Conservation (phyloP, 1,140 invertebrate species). For the Saccostrea echinata region DNA sequence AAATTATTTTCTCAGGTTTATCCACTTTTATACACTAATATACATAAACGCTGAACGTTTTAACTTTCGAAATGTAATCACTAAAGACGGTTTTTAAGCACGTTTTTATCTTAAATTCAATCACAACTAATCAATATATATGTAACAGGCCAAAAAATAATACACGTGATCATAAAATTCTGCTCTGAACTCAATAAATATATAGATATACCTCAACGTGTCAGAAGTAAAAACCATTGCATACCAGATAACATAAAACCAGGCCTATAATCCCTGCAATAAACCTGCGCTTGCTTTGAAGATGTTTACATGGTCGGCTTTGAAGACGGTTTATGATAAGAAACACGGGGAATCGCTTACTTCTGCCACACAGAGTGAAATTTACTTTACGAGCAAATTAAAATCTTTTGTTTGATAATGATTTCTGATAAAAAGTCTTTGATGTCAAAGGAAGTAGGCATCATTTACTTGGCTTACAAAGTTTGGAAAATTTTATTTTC, state of each 20-base stretch:
- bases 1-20: background rate
- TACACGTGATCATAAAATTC: background rate
- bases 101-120: background rate
- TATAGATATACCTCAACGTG: conserved; percentile 29
- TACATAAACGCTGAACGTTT: background rate
- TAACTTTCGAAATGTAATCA: background rate
- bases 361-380: conserved; percentile 31
- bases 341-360: conserved; percentile 43
- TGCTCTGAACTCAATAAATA: conserved; percentile 26
- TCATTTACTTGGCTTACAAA: conserved; percentile 3
- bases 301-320: conserved; percentile 21
- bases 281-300: background rate
- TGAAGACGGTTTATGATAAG: background rate
- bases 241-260: conserved; percentile 35
- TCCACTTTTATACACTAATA: background rate
- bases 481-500: background rate
- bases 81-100: background rate
- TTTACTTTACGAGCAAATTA: conserved; percentile 43
- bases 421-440: conserved; percentile 54
- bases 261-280: conserved; percentile 24
- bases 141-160: background rate
- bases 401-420: conserved; percentile 56
- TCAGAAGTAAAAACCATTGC: conserved; percentile 29
- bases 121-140: background rate
- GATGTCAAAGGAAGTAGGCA: conserved; percentile 51